A percentile compares a stretch with the other conserved stretches of the same genome.
These are phyloP conservation scores for Elaeidobius kamerunicus DNA, from an alignment of 2,888 invertebrate species.

Conservation along the genomic window DNA sequence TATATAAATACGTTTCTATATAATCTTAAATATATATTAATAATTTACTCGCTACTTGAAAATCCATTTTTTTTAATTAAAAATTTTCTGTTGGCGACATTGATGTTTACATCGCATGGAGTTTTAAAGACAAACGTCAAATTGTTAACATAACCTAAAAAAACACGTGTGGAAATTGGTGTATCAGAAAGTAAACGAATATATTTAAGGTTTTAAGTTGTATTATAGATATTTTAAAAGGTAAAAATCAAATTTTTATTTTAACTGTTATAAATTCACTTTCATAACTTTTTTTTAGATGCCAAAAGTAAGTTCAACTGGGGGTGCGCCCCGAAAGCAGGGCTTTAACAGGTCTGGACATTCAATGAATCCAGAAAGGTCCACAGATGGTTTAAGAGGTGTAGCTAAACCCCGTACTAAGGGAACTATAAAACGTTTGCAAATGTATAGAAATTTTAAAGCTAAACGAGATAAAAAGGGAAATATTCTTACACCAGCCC, in stretches of 20 bases:
- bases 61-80: neutral
- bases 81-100: too few relatives aligned
- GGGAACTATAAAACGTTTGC: conserved; percentile 91
- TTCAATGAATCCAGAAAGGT: conserved; percentile 93
- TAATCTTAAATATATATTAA: neutral
- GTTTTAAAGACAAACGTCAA: too few relatives aligned
- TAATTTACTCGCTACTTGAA: neutral
- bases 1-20: too few relatives aligned
- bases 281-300: conserved; percentile 54
- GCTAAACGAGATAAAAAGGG: conserved; percentile 86
- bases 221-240: too few relatives aligned
- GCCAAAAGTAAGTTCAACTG: conserved; percentile 71
- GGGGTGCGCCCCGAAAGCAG: conserved; percentile 77
- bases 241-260: too few relatives aligned
- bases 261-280: too few relatives aligned
- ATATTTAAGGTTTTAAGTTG: too few relatives aligned
- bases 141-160: neutral
- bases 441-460: conserved; percentile 98
- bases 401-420: conserved; percentile 84
- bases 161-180: too few relatives aligned
- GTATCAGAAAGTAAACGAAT: too few relatives aligned
- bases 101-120: too few relatives aligned
- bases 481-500: conserved; percentile 91
- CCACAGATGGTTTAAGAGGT: conserved; percentile 74
- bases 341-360: conserved; percentile 84